phyloP scores from a whole-genome alignment of 2,113 vertebrate genomes.

The Mirounga angustirostris region DNA sequence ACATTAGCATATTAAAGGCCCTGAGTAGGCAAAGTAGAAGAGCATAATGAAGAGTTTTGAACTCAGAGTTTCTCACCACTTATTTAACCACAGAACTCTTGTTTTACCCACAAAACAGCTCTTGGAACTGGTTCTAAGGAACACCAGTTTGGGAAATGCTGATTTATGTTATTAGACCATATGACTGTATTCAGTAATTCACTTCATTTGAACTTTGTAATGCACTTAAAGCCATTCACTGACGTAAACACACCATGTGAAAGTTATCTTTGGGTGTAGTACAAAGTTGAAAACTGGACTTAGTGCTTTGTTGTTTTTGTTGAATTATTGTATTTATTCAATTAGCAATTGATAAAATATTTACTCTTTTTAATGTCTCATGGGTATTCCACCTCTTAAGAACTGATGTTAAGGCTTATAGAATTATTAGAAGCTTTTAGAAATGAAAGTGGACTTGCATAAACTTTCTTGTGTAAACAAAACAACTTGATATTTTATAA shows the following conservation, averaged over 20 bases:
- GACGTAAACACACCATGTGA: slow-evolving; percentile 78
- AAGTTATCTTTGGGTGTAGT: slow-evolving; percentile 68
- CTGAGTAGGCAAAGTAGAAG: not conserved
- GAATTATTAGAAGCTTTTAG: slow-evolving; percentile 53
- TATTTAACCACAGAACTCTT: slow-evolving; percentile 57
- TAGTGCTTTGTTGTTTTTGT: slow-evolving; percentile 66
- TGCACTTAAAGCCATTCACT: slow-evolving; percentile 66
- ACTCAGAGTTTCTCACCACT: slow-evolving; percentile 64
- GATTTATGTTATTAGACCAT: slow-evolving; percentile 70
- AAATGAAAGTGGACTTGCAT: slow-evolving; percentile 65
- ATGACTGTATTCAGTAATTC: slow-evolving; percentile 74
- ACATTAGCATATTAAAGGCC: not conserved
- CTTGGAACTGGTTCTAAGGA: slow-evolving; percentile 78
- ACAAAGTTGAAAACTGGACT: slow-evolving; percentile 54
- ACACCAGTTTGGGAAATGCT: slow-evolving; percentile 75
- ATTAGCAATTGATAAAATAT: slow-evolving; percentile 54
- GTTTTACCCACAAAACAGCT: slow-evolving; percentile 62
- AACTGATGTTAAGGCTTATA: slow-evolving; percentile 44
- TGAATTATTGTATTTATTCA: slow-evolving; percentile 68
- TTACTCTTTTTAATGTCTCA: slow-evolving; percentile 34
- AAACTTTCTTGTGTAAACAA: slow-evolving; percentile 46
- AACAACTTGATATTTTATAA: slow-evolving; percentile 62
- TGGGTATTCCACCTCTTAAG: slow-evolving; percentile 25
- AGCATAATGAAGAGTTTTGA: slow-evolving; percentile 6
- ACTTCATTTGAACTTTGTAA: slow-evolving; percentile 70